Evolutionary conservation across 2,113 vertebrate species (phyloP).

Genomic region (Paracanthobrama guichenoti): DNA sequence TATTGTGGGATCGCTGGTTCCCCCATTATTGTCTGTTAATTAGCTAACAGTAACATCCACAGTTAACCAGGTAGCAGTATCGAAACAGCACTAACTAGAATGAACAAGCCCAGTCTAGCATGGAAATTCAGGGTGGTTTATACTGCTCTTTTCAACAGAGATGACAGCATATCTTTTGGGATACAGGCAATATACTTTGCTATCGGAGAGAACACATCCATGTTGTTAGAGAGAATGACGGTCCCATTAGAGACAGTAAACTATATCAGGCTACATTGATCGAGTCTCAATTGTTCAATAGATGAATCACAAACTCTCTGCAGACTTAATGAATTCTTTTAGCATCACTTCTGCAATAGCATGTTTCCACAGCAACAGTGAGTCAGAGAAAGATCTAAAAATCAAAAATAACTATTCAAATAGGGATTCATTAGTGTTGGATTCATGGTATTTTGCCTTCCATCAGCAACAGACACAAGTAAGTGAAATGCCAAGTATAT

Average conservation of each 20-base stretch:
- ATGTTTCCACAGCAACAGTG: slow-evolving; percentile 23
- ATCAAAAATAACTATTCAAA: slow-evolving; percentile 21
- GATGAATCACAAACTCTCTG: slow-evolving; percentile 32
- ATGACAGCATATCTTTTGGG: neutral
- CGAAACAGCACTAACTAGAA: neutral
- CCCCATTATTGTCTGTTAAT: neutral
- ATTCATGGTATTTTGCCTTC: neutral
- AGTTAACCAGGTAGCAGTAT: neutral
- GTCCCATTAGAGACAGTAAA: slow-evolving; percentile 30
- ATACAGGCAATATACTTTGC: neutral
- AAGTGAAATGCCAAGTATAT: slow-evolving; percentile 1
- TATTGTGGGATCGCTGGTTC: neutral
- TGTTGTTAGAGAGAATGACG: neutral
- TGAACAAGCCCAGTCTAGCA: neutral
- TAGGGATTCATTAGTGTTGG: neutral
- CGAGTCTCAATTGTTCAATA: slow-evolving; percentile 33
- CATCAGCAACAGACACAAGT: neutral
- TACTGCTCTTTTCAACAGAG: neutral
- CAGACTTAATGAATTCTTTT: slow-evolving; percentile 33
- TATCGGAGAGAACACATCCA: neutral
- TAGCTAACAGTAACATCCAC: neutral
- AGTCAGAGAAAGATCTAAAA: slow-evolving; percentile 5
- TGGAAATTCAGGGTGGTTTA: neutral
- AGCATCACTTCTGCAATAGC: slow-evolving; percentile 22
- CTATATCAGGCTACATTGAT: slow-evolving; percentile 36